Conservation (phyloP, 2,113 vertebrate species). For the Lophius piscatorius region DNA sequence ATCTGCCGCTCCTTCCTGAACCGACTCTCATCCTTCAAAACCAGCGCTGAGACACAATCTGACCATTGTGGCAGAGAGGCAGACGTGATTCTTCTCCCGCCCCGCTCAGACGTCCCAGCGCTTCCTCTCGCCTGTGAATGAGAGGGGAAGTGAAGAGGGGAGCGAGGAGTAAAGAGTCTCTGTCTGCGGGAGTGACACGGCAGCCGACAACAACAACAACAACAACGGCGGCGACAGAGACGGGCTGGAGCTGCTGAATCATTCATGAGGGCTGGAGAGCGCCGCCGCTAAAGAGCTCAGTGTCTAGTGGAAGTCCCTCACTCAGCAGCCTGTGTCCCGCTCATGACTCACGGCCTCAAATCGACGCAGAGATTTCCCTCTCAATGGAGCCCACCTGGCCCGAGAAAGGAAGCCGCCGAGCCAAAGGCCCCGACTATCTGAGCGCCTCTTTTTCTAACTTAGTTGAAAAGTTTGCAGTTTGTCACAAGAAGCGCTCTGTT, state of each 20-base stretch:
- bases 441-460: conserved; percentile 63
- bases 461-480: conserved; percentile 60
- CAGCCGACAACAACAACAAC: conserved; percentile 63
- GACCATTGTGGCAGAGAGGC: conserved; percentile 60
- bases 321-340: conserved; percentile 53
- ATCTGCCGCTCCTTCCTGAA: conserved; percentile 13
- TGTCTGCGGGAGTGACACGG: conserved; percentile 73
- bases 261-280: conserved; percentile 72
- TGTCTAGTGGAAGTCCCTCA: conserved; percentile 63
- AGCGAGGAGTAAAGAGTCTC: conserved; percentile 71
- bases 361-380: conserved; percentile 63
- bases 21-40: conserved; percentile 15
- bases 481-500: conserved; percentile 62
- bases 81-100: conserved; percentile 50
- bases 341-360: conserved; percentile 66
- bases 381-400: conserved; percentile 74
- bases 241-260: conserved; percentile 59
- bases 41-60: conserved; percentile 59
- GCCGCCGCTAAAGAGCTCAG: conserved; percentile 65
- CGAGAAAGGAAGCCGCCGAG: conserved; percentile 44
- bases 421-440: conserved; percentile 48
- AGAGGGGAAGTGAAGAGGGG: conserved; percentile 70
- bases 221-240: conserved; percentile 64
- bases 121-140: conserved; percentile 68
- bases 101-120: conserved; percentile 24